A percentile compares a stretch with the other conserved stretches of the same genome.
Conservation (phyloP, 2,888 invertebrate species). For the Phragmatobia fuliginosa region DNA sequence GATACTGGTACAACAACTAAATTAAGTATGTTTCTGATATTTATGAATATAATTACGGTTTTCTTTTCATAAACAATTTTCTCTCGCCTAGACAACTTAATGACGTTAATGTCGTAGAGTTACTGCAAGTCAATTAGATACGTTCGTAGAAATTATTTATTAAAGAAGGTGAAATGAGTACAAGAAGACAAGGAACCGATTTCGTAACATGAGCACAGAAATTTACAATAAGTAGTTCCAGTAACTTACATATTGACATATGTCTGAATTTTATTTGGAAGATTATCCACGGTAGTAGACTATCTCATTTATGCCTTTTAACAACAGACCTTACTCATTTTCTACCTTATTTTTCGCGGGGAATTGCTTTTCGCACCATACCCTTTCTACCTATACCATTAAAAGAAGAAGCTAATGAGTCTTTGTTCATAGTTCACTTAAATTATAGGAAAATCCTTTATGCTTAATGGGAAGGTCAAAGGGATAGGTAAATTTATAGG, state of each 20-base stretch:
- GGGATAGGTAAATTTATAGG: no score
- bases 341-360: no score
- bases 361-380: no score
- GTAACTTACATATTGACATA: background rate
- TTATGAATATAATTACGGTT: conserved; percentile 2
- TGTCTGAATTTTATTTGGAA: background rate
- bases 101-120: background rate
- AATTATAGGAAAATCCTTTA: no score
- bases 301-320: no score
- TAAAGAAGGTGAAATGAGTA: background rate
- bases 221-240: conserved; percentile 5
- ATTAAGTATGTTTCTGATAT: background rate
- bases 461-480: no score
- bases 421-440: no score
- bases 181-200: conserved; percentile 2
- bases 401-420: background rate
- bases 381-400: background rate
- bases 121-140: conserved; percentile 11
- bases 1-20: no score
- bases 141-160: conserved; percentile 17
- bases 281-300: no score
- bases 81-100: conserved; percentile 17
- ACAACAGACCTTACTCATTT: background rate
- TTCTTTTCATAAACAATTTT: conserved; percentile 18
- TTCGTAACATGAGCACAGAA: background rate